Evolutionary conservation across 2,888 invertebrate genomes (phyloP).

Genomic region (Eupelmus urozonus): DNA sequence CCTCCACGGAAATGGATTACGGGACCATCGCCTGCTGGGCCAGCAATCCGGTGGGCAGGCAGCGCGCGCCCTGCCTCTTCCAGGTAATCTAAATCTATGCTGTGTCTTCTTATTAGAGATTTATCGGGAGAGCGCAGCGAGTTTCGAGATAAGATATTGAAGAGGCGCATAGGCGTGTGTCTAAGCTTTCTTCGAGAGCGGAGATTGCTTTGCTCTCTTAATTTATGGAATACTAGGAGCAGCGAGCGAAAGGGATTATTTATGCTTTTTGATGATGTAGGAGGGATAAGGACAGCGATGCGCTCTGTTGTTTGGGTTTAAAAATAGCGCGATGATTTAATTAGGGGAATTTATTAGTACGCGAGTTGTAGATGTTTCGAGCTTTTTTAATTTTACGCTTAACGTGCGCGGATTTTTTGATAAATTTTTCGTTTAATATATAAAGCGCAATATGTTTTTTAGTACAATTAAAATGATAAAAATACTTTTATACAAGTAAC

Average conservation of each 20-base stretch:
- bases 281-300: too few relatives aligned
- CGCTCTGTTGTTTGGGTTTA: too few relatives aligned
- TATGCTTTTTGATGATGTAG: too few relatives aligned
- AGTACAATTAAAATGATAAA: too few relatives aligned
- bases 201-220: conserved; percentile 35
- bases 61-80: conserved; percentile 91
- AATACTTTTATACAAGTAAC: too few relatives aligned
- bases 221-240: conserved; percentile 36
- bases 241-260: conserved; percentile 7
- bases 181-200: not conserved
- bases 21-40: conserved; percentile 93
- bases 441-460: too few relatives aligned
- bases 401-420: too few relatives aligned
- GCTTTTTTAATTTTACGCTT: too few relatives aligned
- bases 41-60: conserved; percentile 89
- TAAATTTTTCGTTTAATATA: too few relatives aligned
- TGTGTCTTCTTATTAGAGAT: conserved; percentile 38
- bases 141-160: conserved; percentile 22
- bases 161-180: not conserved
- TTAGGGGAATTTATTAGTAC: too few relatives aligned
- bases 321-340: too few relatives aligned
- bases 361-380: too few relatives aligned
- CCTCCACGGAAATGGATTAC: conserved; percentile 91
- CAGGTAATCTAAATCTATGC: conserved; percentile 79
- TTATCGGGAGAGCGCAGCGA: not conserved